These are phyloP conservation scores for Paedocypris micromegethes DNA, from an alignment of 2,797 vertebrate species.

Conservation along the genomic window DNA sequence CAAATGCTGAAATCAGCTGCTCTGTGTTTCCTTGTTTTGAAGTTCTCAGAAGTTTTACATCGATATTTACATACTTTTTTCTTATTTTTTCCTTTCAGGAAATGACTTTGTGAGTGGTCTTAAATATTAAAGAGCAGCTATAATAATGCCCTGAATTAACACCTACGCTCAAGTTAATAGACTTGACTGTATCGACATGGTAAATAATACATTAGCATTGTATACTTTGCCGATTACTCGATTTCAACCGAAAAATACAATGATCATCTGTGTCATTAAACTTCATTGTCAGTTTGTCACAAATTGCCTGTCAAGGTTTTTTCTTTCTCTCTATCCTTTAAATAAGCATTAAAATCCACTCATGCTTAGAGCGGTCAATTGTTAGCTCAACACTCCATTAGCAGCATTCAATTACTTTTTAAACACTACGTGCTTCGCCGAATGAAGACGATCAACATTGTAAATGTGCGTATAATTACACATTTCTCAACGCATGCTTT, in stretches of 20 bases:
- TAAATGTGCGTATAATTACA: conserved; percentile 21
- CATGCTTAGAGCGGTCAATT: conserved; percentile 8
- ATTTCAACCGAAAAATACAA: conserved; percentile 10
- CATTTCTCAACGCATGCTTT: conserved; percentile 28
- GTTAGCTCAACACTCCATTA: conserved; percentile 26
- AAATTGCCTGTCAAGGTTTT: conserved; percentile 19
- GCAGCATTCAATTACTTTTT: conserved; percentile 7
- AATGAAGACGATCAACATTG: conserved; percentile 8
- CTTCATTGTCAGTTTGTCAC: conserved; percentile 17
- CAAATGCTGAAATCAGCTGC: background rate
- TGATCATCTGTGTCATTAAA: conserved; percentile 18
- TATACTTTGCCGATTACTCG: conserved; percentile 1
- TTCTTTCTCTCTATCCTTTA: conserved; percentile 9
- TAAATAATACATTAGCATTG: conserved; percentile 2
- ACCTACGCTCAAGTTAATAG: background rate
- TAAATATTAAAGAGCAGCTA: conserved; percentile 8
- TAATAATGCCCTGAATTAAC: background rate
- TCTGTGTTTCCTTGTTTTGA: no score
- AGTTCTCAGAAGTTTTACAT: no score
- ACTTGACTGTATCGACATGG: background rate
- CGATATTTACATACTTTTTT: no score
- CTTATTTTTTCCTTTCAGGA: background rate
- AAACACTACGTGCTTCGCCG: conserved; percentile 2
- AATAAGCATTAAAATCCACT: conserved; percentile 17
- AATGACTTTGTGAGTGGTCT: background rate